These are phyloP conservation scores for Cyphomyrus discorhynchus DNA, from an alignment of 2,113 vertebrate genomes.

Conservation along the genomic window DNA sequence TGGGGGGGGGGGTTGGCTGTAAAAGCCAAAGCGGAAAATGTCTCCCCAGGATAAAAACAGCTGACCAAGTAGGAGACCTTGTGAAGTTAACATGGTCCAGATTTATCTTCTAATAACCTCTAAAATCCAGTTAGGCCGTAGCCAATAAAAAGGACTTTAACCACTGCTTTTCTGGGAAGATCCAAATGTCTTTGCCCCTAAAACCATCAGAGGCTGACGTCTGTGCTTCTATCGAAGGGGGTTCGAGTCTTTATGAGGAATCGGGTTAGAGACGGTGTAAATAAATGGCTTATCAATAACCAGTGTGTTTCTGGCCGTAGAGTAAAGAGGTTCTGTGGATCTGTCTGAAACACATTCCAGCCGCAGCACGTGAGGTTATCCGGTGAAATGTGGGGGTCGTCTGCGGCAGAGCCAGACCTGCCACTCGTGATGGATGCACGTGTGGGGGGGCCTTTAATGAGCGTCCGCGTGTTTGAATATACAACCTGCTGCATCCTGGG, in stretches of 20 bases:
- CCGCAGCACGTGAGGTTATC: not conserved
- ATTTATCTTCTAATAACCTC: conserved; percentile 22
- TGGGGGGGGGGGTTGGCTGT: not conserved
- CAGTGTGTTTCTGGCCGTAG: not conserved
- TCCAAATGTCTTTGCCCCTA: not conserved
- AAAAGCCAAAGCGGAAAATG: not conserved
- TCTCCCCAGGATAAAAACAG: not conserved
- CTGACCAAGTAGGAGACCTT: not conserved
- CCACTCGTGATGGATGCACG: not conserved
- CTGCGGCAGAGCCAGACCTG: not conserved
- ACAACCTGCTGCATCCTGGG: not conserved
- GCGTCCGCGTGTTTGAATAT: not conserved
- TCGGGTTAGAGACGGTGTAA: not conserved
- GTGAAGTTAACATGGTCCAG: conserved; percentile 1
- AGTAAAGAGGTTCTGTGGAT: not conserved
- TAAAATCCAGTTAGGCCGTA: not conserved
- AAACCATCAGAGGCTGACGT: not conserved
- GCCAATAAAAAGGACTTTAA: not conserved
- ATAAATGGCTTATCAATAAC: not conserved
- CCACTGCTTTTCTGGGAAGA: not conserved
- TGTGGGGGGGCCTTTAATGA: not conserved
- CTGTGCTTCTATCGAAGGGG: not conserved
- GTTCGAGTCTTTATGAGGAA: not conserved
- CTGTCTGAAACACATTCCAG: not conserved
- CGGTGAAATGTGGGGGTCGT: not conserved